Base-by-base conservation (phyloP, 2,797 vertebrate genomes). In the Gymnothorax javanicus region DNA sequence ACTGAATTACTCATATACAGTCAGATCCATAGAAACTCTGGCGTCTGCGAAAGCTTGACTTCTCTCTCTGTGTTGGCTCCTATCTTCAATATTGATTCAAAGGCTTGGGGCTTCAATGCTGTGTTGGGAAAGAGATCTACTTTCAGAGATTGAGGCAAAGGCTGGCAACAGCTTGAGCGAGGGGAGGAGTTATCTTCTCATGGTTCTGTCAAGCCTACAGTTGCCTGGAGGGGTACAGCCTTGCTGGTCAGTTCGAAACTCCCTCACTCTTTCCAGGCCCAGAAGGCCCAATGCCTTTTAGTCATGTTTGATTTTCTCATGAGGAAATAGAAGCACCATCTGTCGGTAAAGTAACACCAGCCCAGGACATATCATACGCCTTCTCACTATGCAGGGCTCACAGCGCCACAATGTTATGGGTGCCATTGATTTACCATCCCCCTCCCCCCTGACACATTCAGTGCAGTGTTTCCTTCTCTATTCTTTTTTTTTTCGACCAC, bases 291-390 rank as follows among this genome's bases (percentile, higher is more conserved):
- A 91, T 90, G 90, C 88, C 89, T 89, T 84, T 67, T 57, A 86
- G 59, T 88, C 84, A 73, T 23, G 12, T 85, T 62, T 83, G 83
- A 33, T 82, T 87, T 84, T 86, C 90, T 89, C 90, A 50, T 83
- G 91, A 91, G 90, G 88, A 85, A 83, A 81, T 64, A 62, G 67
- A 69, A 20, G 52, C 77, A 90, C 93, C 92, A 93, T 93, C 92
- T 93, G 92, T 89, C 91, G 89, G 93, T 92, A 93, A 93, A 89
- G 69, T 84, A 90, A 93, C 90, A 92, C 93, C 91, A 43, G 7
- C 57, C 84, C 86, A 84, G 25, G 50, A 84, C 64, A 56, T 54
- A 73, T 4, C 20, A 6, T 60, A n/a, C 6, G 64, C 67, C 52
- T 62, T 56, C 12, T 12, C 25, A 50, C 23, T 59, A 25, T 15